Evolutionary conservation across 2,888 invertebrate species (phyloP).

Genomic region (Synanthedon andrenaeformis): DNA sequence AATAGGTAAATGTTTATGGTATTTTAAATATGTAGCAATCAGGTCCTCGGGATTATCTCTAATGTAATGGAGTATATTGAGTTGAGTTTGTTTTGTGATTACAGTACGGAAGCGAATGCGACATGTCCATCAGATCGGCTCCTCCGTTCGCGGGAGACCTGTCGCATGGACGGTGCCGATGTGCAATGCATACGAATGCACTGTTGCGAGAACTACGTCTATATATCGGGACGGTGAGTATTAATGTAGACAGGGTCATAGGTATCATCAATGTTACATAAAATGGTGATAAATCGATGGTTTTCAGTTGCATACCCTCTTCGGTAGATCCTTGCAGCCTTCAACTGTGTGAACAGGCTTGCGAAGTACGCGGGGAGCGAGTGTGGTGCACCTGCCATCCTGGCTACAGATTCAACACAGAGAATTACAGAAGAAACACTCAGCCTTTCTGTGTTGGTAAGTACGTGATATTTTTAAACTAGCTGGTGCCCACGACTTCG

Average conservation of each 20-base stretch:
- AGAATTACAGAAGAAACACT: constrained; percentile 67
- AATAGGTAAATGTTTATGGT: no score
- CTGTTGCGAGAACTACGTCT: constrained; percentile 74
- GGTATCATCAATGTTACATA: no score
- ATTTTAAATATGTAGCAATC: no score
- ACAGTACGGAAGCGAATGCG: constrained; percentile 32
- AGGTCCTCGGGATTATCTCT: no score
- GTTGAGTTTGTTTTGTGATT: constrained; percentile 7
- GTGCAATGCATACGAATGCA: constrained; percentile 73
- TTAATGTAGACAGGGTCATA: not conserved
- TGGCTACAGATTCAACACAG: constrained; percentile 72
- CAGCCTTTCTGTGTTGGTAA: constrained; percentile 74
- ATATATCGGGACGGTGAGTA: constrained; percentile 71
- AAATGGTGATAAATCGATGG: not conserved
- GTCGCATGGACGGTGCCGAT: constrained; percentile 69
- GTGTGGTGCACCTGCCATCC: constrained; percentile 75
- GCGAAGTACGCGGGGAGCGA: constrained; percentile 71
- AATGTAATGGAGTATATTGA: no score
- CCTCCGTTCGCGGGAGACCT: constrained; percentile 72
- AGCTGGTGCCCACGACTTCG: no score
- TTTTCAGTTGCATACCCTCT: constrained; percentile 68
- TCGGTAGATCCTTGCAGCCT: constrained; percentile 73
- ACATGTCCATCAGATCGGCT: constrained; percentile 73
- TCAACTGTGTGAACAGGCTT: constrained; percentile 75
- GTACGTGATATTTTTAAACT: constrained; percentile 5